Evolutionary conservation across 1,140 invertebrate species (phyloP).

Genomic region (Microplitis demolitor): DNA sequence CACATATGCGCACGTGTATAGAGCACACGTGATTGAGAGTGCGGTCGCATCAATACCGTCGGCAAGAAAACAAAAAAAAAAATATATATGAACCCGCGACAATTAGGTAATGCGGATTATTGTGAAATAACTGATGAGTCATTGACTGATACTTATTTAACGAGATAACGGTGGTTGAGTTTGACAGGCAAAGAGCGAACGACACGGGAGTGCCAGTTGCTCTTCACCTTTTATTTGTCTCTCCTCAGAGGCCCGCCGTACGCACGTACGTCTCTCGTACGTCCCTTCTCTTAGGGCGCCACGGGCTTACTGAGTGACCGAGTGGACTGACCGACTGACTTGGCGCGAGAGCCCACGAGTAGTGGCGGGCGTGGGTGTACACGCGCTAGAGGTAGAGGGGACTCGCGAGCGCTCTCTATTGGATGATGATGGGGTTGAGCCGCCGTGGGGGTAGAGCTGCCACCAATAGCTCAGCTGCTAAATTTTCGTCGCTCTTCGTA

Average conservation of each 20-base stretch:
- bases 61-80: too few relatives aligned
- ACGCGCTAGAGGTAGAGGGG: slow-evolving; percentile 40
- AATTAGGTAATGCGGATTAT: too few relatives aligned
- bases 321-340: slow-evolving; percentile 38
- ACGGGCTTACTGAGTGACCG: slow-evolving; percentile 54
- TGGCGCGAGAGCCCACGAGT: slow-evolving; percentile 33
- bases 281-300: slow-evolving; percentile 49
- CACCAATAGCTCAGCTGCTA: slow-evolving; percentile 38
- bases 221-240: background rate
- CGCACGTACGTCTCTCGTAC: slow-evolving; percentile 15
- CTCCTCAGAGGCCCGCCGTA: background rate
- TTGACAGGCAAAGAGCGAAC: too few relatives aligned
- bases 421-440: slow-evolving; percentile 27
- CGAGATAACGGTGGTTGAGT: too few relatives aligned
- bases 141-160: too few relatives aligned
- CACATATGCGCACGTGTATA: too few relatives aligned
- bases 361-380: slow-evolving; percentile 55
- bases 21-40: too few relatives aligned
- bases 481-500: background rate
- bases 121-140: too few relatives aligned
- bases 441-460: slow-evolving; percentile 29
- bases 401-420: slow-evolving; percentile 28
- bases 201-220: background rate
- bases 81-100: too few relatives aligned
- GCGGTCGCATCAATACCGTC: too few relatives aligned